Percentiles rank a stretch among this genome's conserved stretches.
Evolutionary conservation across 2,113 vertebrate genomes (phyloP).

Genomic region (Scomber colias): DNA sequence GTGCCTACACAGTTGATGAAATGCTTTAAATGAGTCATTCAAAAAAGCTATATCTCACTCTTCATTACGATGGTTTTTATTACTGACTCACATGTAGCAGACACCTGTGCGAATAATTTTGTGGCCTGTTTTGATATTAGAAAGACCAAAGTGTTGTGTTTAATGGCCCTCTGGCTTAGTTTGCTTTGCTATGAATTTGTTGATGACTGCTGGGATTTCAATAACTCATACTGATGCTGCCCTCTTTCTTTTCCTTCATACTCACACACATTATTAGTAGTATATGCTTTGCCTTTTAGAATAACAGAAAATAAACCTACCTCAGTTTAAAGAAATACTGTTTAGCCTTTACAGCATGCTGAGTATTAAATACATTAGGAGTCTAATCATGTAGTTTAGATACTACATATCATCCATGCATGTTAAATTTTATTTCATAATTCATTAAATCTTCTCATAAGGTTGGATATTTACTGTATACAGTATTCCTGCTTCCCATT

Average conservation of each 20-base stretch:
- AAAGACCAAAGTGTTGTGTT: not conserved
- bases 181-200: not conserved
- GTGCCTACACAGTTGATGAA: constrained; percentile 67
- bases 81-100: constrained; percentile 52
- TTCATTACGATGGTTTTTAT: constrained; percentile 55
- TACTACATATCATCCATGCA: not conserved
- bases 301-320: not conserved
- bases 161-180: not conserved
- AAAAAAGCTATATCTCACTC: constrained; percentile 51
- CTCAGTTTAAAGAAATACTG: not conserved
- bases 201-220: constrained; percentile 1
- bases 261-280: not conserved
- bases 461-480: constrained; percentile 43
- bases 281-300: not conserved
- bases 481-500: constrained; percentile 63
- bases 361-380: not conserved
- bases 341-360: not conserved
- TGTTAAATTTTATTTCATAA: constrained; percentile 1
- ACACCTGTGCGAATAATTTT: constrained; percentile 53
- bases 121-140: constrained; percentile 24
- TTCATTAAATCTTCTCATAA: constrained; percentile 19
- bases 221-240: not conserved
- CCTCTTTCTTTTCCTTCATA: not conserved
- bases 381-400: not conserved
- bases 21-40: constrained; percentile 73